Base-by-base conservation (phyloP, 2,797 vertebrate genomes). In the Sebastes kiyomatsui region DNA sequence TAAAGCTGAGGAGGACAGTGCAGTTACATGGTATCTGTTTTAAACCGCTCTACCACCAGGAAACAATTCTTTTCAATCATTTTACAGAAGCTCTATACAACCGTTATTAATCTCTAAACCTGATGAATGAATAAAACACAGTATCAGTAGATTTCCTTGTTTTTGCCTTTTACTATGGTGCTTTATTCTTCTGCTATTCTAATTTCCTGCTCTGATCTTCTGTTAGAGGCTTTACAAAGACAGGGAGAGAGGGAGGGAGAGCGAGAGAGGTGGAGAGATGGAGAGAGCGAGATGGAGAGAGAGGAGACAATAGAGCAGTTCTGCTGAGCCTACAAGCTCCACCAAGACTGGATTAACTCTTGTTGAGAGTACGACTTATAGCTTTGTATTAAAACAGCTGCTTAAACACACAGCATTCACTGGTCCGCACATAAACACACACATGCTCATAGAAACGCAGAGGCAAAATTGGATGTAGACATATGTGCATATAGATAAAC, bases 351-450 rank as follows among this genome's bases (percentile, higher is more conserved):
- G 89, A 91, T 93, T 93, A 92, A 90, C 87, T 87, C 76, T 72
- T 91, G 87, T 80, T 92, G 90, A 91, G 80, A 84, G 75, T 68
- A 85, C 56, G 73, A 89, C 81, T 86, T 91, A 88, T 52, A 90
- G 87, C 90, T 88, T 86, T 91, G 83, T 85, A 84, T 87, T 87
- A 89, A 88, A 90, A 84, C 89, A 92, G 87, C 87, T 91, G 91
- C 89, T 88, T 83, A 87, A 82, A 90, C 83, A 91, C 83, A 83
- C 83, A 90, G 35, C 62, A 55, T 67, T 72, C 82, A 54, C 62
- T 33, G 42, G 75, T 58, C 49, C 42, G 27, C 52, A 71, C 35
- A 80, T 25, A 62, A 46, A 69, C 42, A 79, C 46, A 81, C 62
- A 60, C 71, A 60, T 52, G 25, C 81, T 59, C 75, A 71, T 13